Percentiles rank a stretch among this genome's conserved stretches.
phyloP scores from a whole-genome alignment of 2,797 vertebrate genomes.

The Sebastes umbrosus region DNA sequence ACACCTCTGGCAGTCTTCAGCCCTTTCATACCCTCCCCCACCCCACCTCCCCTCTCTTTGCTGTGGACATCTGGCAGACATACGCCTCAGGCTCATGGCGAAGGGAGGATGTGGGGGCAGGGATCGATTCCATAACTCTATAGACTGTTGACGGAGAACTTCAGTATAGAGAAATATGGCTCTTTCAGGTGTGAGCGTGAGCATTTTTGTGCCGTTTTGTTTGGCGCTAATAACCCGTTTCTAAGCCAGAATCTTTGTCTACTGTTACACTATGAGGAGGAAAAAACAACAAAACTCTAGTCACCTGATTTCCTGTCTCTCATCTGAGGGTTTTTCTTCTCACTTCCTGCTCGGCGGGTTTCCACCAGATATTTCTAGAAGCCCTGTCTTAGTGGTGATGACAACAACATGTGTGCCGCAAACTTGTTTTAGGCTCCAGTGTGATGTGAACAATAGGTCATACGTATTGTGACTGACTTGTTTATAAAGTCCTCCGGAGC shows the following conservation, averaged over 20 bases:
- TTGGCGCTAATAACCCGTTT: conserved; percentile 17
- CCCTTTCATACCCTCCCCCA: conserved; percentile 59
- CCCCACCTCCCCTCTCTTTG: conserved; percentile 2
- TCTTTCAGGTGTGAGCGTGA: conserved; percentile 60
- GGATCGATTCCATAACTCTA: conserved; percentile 66
- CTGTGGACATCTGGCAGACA: conserved; percentile 83
- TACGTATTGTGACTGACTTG: conserved; percentile 46
- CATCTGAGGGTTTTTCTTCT: conserved; percentile 38
- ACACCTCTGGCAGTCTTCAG: conserved; percentile 71
- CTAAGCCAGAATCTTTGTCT: conserved; percentile 29
- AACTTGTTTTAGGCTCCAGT: conserved; percentile 36
- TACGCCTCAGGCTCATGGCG: conserved; percentile 57
- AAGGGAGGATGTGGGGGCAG: conserved; percentile 69
- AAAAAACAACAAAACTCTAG: conserved; percentile 15
- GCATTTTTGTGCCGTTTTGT: conserved; percentile 18
- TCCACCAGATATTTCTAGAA: conserved; percentile 57
- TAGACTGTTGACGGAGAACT: conserved; percentile 52
- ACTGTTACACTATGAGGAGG: conserved; percentile 4
- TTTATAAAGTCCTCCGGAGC: conserved; percentile 41
- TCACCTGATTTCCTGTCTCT: conserved; percentile 73
- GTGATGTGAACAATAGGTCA: conserved; percentile 55
- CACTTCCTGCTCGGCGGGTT: conserved; percentile 63
- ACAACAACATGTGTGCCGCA: conserved; percentile 68
- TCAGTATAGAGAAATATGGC: conserved; percentile 37
- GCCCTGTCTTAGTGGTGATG: conserved; percentile 53